Evolutionary conservation across 2,888 invertebrate species (phyloP).

Genomic region (Trichogramma dendrolimi): DNA sequence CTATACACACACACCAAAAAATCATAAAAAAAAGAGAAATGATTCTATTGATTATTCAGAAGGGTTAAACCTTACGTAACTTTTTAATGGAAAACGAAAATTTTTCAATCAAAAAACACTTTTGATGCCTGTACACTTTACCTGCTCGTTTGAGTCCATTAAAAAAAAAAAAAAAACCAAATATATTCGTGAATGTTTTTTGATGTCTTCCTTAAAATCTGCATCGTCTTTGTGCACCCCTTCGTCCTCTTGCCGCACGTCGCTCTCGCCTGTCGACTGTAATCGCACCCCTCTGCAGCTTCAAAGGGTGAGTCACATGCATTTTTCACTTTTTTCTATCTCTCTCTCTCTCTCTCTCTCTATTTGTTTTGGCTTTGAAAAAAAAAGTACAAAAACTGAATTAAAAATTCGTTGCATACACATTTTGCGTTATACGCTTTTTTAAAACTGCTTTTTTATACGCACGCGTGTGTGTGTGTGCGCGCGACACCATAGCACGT

Average conservation of each 20-base stretch:
- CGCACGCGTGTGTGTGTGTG: no score
- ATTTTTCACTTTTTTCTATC: constrained; percentile 28
- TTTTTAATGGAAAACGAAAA: no score
- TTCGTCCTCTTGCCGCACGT: constrained; percentile 43
- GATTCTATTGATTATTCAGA: no score
- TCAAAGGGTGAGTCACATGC: constrained; percentile 48
- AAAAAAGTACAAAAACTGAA: no score
- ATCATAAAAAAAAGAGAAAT: no score
- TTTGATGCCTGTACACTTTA: constrained; percentile 32
- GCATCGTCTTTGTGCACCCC: constrained; percentile 49
- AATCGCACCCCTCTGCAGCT: constrained; percentile 38
- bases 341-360: constrained; percentile 16
- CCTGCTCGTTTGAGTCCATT: constrained; percentile 10
- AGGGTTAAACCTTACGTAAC: no score
- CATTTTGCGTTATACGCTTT: no score
- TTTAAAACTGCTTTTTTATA: no score
- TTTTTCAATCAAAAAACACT: no score
- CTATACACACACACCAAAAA: no score
- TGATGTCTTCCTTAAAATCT: constrained; percentile 47
- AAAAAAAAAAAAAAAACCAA: constrained; percentile 7
- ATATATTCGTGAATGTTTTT: constrained; percentile 47
- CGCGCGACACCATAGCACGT: no score
- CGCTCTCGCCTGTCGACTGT: constrained; percentile 40
- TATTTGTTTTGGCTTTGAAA: neutral
- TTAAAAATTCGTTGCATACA: no score